Base-by-base conservation (phyloP, 2,797 vertebrate species). In the Manis javanica region DNA sequence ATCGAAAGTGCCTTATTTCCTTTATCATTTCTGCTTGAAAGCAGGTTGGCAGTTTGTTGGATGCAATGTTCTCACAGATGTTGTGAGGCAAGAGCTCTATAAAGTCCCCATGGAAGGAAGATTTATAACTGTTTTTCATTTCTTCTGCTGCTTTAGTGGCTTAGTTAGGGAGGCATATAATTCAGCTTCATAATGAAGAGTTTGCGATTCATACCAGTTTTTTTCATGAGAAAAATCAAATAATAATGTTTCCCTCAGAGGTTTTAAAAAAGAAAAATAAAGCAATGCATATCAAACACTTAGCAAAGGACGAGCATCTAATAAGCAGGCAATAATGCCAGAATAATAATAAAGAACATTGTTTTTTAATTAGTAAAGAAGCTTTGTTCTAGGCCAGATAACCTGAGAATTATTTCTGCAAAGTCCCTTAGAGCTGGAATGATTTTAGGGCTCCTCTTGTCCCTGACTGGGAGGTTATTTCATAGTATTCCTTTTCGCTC, bases 231-330 rank as follows among this genome's bases (percentile, higher is more conserved):
- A 5, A 83, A 69, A 89, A 85, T 23, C 72, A 91, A 92, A 95
- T 66, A 78, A 79, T 87, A 57, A 75, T 68, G 11, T 74, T 31
- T 87, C 75, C 16, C 23, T 82, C 34, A 68, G n/a, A 81, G 29
- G 21, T 61, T 83, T 72, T 92, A 24, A 68, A 63, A 94, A 93
- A 92, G 39, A 96, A 94, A 94, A 93, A 63, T 55, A 21, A 96
- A 91, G 7, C 77, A 34, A 53, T 90, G n/a, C 57, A 37, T 68
- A 5, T 57, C 86, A 89, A 94, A 94, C 84, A 29, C 8, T 95
- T 71, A 83, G 16, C 16, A 81, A 89, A 90, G 21, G 10, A 16
- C 9, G 78, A 72, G 29, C 24, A 51, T 7, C 26, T 69, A 77
- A 82, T 37, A 94, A 69, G 18, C 3, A 81, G 64, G 39, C 7